phyloP scores from a whole-genome alignment of 2,797 vertebrate genomes.

The Propithecus deckenii region DNA sequence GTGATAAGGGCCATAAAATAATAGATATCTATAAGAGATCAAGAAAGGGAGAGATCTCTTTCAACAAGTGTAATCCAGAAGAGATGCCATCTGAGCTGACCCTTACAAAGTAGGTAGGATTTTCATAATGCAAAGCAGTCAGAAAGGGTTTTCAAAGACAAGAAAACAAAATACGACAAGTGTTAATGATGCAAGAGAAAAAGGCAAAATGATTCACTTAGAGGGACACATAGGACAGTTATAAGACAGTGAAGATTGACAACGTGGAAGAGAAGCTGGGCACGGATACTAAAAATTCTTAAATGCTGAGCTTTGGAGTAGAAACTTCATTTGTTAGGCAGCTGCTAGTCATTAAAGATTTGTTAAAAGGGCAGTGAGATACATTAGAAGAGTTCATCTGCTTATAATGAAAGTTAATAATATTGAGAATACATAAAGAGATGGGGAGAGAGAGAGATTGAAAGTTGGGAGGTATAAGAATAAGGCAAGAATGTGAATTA shows the following conservation, averaged over 20 bases:
- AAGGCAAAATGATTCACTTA: background rate
- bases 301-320: background rate
- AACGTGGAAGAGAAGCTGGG: background rate
- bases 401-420: conserved; percentile 24
- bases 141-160: background rate
- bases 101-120: background rate
- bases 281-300: background rate
- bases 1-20: background rate
- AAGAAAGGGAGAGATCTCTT: background rate
- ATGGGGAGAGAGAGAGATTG: background rate
- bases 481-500: conserved; percentile 1
- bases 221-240: background rate
- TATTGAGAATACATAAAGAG: background rate
- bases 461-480: background rate
- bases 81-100: background rate
- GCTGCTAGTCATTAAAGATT: background rate
- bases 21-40: background rate
- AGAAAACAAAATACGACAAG: background rate
- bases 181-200: background rate
- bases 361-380: background rate
- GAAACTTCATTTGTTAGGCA: background rate
- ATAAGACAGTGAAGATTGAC: background rate
- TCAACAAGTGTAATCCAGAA: background rate
- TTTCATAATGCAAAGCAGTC: background rate
- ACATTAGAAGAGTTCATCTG: background rate